Evolutionary conservation across 2,888 invertebrate species (phyloP).

Genomic region (Taphrorychus bicolor): DNA sequence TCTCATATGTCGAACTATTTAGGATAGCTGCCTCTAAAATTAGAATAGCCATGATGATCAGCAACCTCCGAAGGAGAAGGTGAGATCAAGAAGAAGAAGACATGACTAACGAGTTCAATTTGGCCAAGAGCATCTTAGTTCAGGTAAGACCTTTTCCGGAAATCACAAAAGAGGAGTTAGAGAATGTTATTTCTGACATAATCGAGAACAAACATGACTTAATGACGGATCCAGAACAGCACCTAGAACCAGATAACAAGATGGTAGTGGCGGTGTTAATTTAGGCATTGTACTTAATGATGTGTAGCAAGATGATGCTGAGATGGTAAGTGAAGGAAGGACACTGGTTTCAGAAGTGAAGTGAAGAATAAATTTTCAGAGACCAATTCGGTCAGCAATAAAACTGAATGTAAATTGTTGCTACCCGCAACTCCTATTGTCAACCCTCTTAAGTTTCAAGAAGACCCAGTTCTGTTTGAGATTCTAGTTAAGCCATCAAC

Average conservation of each 20-base stretch:
- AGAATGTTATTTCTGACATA: conserved; percentile 63
- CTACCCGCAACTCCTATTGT: conserved; percentile 43
- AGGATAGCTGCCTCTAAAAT: too few species aligned
- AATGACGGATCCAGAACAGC: conserved; percentile 58
- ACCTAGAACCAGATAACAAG: conserved; percentile 56
- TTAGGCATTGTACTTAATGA: conserved; percentile 56
- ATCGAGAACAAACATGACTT: conserved; percentile 62
- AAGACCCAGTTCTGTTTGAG: conserved; percentile 54
- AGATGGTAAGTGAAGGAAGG: background rate
- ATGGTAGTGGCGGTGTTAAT: conserved; percentile 57
- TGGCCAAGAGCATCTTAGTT: conserved; percentile 60
- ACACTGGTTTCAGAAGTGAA: too few species aligned
- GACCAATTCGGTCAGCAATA: conserved; percentile 33
- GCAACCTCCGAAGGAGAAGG: too few species aligned
- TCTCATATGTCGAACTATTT: too few species aligned
- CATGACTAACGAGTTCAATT: conserved; percentile 33
- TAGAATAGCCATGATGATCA: too few species aligned
- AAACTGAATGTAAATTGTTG: conserved; percentile 29
- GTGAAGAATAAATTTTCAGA: background rate
- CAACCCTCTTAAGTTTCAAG: conserved; percentile 59
- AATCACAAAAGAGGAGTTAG: conserved; percentile 64
- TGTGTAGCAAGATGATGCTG: conserved; percentile 46
- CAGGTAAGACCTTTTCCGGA: conserved; percentile 62
- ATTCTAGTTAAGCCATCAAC: conserved; percentile 43
- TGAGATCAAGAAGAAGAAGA: too few species aligned